Conservation (phyloP, 2,797 vertebrate genomes). For the Triplophysa bombifrons region DNA sequence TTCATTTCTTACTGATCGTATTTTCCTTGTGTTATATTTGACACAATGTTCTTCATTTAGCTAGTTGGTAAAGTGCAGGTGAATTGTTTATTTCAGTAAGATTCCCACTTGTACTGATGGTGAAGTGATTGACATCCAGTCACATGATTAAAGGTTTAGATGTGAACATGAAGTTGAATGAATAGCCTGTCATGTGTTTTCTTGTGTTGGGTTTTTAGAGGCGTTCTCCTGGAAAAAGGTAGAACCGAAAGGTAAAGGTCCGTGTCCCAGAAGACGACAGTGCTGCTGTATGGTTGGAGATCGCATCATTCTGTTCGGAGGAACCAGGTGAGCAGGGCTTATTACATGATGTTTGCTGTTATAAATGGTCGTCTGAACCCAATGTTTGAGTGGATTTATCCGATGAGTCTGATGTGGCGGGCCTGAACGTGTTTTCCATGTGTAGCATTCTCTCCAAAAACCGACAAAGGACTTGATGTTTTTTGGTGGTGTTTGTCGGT, state of each 20-base stretch:
- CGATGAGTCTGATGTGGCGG: too few species aligned
- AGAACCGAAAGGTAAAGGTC: slow-evolving; percentile 94
- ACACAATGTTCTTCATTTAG: too few species aligned
- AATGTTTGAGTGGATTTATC: too few species aligned
- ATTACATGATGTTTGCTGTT: too few species aligned
- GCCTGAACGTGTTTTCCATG: too few species aligned
- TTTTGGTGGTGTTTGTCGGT: not conserved
- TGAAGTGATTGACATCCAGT: not conserved
- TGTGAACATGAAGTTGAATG: too few species aligned
- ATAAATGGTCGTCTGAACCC: too few species aligned
- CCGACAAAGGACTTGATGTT: not conserved
- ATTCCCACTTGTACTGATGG: not conserved
- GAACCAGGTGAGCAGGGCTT: slow-evolving; percentile 84
- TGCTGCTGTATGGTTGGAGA: slow-evolving; percentile 98
- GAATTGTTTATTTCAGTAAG: not conserved
- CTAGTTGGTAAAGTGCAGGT: not conserved
- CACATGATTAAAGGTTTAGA: too few species aligned
- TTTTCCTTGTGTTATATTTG: not conserved
- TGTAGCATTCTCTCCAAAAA: too few species aligned
- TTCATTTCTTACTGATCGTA: not conserved
- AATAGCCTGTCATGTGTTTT: too few species aligned
- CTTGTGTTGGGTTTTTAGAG: slow-evolving; percentile 59
- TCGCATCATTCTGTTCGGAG: slow-evolving; percentile 96
- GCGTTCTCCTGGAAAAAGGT: slow-evolving; percentile 88
- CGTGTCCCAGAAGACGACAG: slow-evolving; percentile 92